Evolutionary conservation across 2,113 vertebrate genomes (phyloP), one percentile per base, ranked within the genome.

Genomic region (Lophotis ruficrista): DNA sequence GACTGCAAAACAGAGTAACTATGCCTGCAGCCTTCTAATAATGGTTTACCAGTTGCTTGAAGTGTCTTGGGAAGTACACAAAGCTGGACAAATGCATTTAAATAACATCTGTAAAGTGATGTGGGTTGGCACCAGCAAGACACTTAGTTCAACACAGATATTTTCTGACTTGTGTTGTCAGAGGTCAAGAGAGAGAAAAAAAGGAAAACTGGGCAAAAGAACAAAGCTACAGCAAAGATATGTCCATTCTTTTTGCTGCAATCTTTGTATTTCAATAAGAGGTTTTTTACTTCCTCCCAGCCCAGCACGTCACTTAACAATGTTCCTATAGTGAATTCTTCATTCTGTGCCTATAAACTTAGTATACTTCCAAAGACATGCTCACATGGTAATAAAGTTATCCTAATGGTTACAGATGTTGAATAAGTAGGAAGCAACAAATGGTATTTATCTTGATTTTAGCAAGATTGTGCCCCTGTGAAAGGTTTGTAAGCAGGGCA

Each of bases 161-260:
- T 94, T 94, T 95, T 56, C 90, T 69, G 65, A 84, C 66, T 75
- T 94, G 21, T 35, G 5, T 71, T 91, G 68, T 83, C 73, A 68
- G 45, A 53, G 31, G 33, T 54, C 20, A 47, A 69, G 37, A 69
- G 18, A 60, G 33, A 27, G 57, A 64, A 70, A 53, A 54, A 66
- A 37, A 31, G 13, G 7, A 70, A 82, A 84, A 77, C 47, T 43
- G 12, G 12, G 12, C 23, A 70, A 70, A 65, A 54, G 41, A 91
- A 30, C 10, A 85, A 9, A 7, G 28, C 69, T 78, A 37, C 73
- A 69, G 45, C 23, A 93, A 84, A 35, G 14, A 48, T 6, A 28
- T 0, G 1, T 21, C 37, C 22, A 3, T 50, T n/a, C 10, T 80
- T 87, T 85, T 85, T 83, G 16, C n/a, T 94, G 19, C 19, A n/a